Base-by-base conservation (phyloP, 2,113 vertebrate genomes). In the Choloepus hoffmanni region DNA sequence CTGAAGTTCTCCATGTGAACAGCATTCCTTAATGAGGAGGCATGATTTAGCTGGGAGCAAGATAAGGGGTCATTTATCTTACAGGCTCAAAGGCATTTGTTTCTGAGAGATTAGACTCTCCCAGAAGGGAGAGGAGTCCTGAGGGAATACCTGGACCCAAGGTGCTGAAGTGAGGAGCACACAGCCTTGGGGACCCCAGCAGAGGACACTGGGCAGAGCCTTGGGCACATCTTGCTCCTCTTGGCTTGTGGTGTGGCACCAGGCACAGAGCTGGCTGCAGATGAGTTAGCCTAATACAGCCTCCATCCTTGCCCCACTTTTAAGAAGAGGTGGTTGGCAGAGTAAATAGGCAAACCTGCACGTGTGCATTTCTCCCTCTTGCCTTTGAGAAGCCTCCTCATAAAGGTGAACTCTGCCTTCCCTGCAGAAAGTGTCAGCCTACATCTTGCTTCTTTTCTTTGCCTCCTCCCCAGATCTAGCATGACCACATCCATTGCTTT, bases 181-280 rank as follows among this genome's bases (percentile, higher is more conserved):
- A 24, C 1, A 0, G 30, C 5, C 4, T 0, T 11, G 45, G 62
- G 30, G 33, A 11, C 48, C 48, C 10, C 40, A 3, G 23, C 19
- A 26, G 68, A 23, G 15, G n/a, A 11, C 6, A 6, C 2, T 1
- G 23, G 68, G 21, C 24, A 60, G 30, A 77, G 67, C 19, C 77
- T 1, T 33, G 15, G 45, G 45, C 48, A 43, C 21, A 21, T 36
- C 24, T 79, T 58, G 8, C 26, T 87, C 53, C 23, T 50, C 12
- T 67, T 6, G 40, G 24, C 26, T 12, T 65, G n/a, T 53, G 14
- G n/a, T 12, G 16, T 45, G 33, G 33, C 28, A 23, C 19, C 45
- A 43, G 63, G 43, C 30, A 40, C 30, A 85, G 28, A n/a, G 55
- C 30, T 89, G n/a, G 18, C 23, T 15, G 60, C 33, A n/a, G 7